Evolutionary conservation across 2,888 invertebrate species (phyloP), one percentile per base, ranked within the genome.

Genomic region (Troilus luridus): DNA sequence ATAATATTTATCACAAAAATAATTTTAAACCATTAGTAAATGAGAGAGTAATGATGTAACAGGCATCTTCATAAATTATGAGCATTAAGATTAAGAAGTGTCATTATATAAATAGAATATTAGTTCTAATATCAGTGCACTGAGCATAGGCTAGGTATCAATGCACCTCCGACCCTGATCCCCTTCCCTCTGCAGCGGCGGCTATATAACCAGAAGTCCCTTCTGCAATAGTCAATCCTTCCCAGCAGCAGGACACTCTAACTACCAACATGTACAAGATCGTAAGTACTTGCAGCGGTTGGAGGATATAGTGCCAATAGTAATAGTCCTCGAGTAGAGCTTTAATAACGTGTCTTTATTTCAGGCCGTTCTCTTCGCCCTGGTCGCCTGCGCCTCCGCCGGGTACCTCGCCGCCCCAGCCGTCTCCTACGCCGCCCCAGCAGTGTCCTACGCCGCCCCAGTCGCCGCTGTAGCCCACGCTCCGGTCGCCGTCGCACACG

Each of bases 331-430:
- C 17, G 0, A 77, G 7, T 24, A 27, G 2, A 67, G 24, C 5
- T 41, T 8, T 19, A 77, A 41, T 41, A 17, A 41, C 17, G 0
- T 41, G 10, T 56, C 56, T 54, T 92, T 89, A 90, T 93, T 93
- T 89, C 60, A 41, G 93, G 92, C 93, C 91, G 93, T 94, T 88
- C 93, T 95, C 92, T 94, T 95, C 91, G 94, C 95, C 89, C 93
- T 95, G 93, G 93, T 93, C 92, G 93, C 93, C 92, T 93, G 94
- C 89, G 93, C 93, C 85, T 94, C 94, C 88, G 94, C 94, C 93
- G 94, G 94, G 60, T 94, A 93, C 88, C 93, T 95, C n/a, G 85
- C 56, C 8, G 85, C 56, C n/a, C 56, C 54, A 10, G 85, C 85
- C 92, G 72, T 77, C 27, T 77, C 72, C 72, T 77, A 77, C 72